Conservation (phyloP, 1,140 invertebrate genomes). For the Probaryconus sp. region DNA sequence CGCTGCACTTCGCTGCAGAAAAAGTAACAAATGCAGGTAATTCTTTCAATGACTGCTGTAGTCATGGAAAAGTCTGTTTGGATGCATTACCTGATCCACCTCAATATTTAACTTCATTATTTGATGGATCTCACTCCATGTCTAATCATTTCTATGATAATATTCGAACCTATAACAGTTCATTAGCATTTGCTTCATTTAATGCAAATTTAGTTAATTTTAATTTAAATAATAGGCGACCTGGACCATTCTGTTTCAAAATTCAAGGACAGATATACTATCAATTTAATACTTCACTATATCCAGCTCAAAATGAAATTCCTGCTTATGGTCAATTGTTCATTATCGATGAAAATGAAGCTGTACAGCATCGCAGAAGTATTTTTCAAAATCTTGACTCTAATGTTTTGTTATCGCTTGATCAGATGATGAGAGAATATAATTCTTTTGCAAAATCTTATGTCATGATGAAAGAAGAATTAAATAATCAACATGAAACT, state of each 20-base stretch:
- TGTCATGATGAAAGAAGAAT: slow-evolving; percentile 32
- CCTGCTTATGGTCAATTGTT: slow-evolving; percentile 33
- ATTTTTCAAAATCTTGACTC: slow-evolving; percentile 8
- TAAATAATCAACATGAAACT: slow-evolving; percentile 7
- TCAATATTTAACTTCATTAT: background rate
- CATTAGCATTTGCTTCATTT: slow-evolving; percentile 27
- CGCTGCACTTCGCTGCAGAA: slow-evolving; percentile 12
- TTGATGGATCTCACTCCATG: background rate
- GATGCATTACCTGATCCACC: slow-evolving; percentile 8
- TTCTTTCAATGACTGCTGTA: slow-evolving; percentile 24
- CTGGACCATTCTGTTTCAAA: slow-evolving; percentile 21
- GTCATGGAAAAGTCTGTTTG: slow-evolving; percentile 1
- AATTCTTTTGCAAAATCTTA: slow-evolving; percentile 26
- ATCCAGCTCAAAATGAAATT: slow-evolving; percentile 15
- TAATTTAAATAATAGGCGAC: no score
- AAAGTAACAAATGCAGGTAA: background rate
- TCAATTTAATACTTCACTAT: slow-evolving; percentile 27
- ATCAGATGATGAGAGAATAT: slow-evolving; percentile 2
- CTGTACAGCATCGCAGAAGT: slow-evolving; percentile 1
- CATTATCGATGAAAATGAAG: slow-evolving; percentile 34
- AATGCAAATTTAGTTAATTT: no score
- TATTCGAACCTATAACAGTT: slow-evolving; percentile 19
- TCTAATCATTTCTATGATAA: slow-evolving; percentile 11
- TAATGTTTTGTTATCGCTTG: slow-evolving; percentile 8
- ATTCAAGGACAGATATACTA: slow-evolving; percentile 28